Percentiles rank a stretch among this genome's conserved stretches.
phyloP scores from a whole-genome alignment of 2,888 invertebrate species.

The Himalopsyche japonica region DNA sequence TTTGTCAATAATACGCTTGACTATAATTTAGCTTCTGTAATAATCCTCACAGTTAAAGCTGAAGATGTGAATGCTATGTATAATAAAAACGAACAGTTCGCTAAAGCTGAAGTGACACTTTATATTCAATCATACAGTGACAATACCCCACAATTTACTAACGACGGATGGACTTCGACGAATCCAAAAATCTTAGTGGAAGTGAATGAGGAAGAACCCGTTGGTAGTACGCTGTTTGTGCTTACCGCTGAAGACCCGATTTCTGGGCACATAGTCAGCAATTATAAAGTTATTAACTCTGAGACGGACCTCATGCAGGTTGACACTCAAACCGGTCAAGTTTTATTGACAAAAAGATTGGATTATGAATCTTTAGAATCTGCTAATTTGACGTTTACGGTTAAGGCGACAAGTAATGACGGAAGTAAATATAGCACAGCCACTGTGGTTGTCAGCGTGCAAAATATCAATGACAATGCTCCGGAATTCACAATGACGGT shows the following conservation, averaged over 20 bases:
- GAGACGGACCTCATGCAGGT: conserved; percentile 61
- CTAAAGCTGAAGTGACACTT: conserved; percentile 70
- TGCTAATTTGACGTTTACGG: conserved; percentile 62
- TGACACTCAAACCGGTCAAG: conserved; percentile 71
- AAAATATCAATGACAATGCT: conserved; percentile 78
- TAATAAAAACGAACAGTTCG: conserved; percentile 66
- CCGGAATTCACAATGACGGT: conserved; percentile 71
- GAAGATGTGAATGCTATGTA: conserved; percentile 71
- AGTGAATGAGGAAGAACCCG: conserved; percentile 76
- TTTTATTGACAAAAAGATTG: conserved; percentile 71
- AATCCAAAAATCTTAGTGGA: conserved; percentile 69
- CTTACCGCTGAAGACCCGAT: conserved; percentile 73
- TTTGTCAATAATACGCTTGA: conserved; percentile 68
- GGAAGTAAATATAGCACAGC: conserved; percentile 66
- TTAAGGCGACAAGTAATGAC: conserved; percentile 60
- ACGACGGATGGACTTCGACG: conserved; percentile 72
- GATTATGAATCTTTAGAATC: conserved; percentile 76
- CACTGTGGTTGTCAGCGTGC: conserved; percentile 69
- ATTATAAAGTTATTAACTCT: conserved; percentile 62
- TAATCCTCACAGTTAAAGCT: conserved; percentile 73
- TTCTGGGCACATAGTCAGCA: conserved; percentile 64
- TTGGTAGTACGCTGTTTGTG: conserved; percentile 72
- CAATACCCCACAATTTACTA: conserved; percentile 74
- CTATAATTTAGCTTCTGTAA: conserved; percentile 74
- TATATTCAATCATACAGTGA: conserved; percentile 79